Evolutionary conservation across 2,113 vertebrate species (phyloP), one percentile per base, ranked within the genome.

Genomic region (Aspidoscelis tigris): DNA sequence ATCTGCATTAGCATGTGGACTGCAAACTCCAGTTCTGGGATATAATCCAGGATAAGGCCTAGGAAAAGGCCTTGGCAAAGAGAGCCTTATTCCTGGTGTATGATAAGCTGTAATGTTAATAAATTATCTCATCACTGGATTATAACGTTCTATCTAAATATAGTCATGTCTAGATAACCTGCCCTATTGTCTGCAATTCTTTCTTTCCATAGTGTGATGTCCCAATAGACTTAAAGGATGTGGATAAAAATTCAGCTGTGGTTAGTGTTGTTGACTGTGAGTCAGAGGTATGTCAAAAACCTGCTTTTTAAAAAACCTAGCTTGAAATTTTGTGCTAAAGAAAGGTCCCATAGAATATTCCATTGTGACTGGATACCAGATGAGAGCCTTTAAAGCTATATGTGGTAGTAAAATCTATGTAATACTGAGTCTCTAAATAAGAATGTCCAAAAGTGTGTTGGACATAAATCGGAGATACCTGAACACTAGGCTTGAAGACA

Each of bases 241-340:
- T 99, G 91, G 99, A 99, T 91, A 99, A 99, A 95, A 99, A 99
- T 94, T 99, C 98, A 47, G 98, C 98, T 3, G 98, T 99, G 77
- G 99, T 99, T 90, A 99, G 98, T 93, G 99, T 99, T 92, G 99
- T 98, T 93, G 98, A 97, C 94, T 99, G 98, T 93, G 98, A 99
- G 93, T 96, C 97, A 75, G 97, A 99, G 97, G 99, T 99, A 91
- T 20, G 69, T 74, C 72, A 50, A 79, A 64, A 22, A 1, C 39
- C 6, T n/a, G 6, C 12, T 4, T 24, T 58, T 71, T 58, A 58
- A 26, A 64, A 20, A 2, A 65, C 58, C 14, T 82, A 64, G 16
- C 2, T 58, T 4, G 3, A 74, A 47, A 66, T 2, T 2, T 22
- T 43, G 43, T 53, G 58, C 18, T 43, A 5, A 70, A 85, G 41